Conservation (phyloP, 2,888 invertebrate species). For the Drosophila kanekoi region DNA sequence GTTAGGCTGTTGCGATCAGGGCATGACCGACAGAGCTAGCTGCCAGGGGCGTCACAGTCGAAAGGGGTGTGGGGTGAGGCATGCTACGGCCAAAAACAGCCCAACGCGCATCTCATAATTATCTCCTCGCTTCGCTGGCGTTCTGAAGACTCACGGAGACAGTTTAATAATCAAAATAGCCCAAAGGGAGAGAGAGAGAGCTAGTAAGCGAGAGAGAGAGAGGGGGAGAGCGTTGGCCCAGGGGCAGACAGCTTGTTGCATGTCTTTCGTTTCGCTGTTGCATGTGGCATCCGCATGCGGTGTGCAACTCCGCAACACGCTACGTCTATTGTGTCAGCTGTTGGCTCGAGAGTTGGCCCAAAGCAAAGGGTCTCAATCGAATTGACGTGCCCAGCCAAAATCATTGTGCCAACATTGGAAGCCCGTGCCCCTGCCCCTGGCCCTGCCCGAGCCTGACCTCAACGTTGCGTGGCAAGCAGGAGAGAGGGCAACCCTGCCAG, state of each 20-base stretch:
- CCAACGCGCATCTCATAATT: conserved; percentile 79
- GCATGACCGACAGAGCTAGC: not conserved
- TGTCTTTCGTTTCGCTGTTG: conserved; percentile 17
- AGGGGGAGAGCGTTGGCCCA: not conserved
- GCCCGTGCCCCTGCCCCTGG: no score
- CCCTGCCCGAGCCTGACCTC: no score
- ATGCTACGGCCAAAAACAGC: conserved; percentile 22
- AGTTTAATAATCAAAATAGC: conserved; percentile 69
- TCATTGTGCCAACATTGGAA: no score
- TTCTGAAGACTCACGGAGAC: conserved; percentile 74
- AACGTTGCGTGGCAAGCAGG: no score
- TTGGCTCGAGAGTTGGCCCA: conserved; percentile 10
- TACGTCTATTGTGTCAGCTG: conserved; percentile 50
- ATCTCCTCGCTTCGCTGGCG: conserved; percentile 75
- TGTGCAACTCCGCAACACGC: conserved; percentile 43
- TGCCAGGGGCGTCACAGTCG: no score
- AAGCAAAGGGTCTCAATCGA: conserved; percentile 1
- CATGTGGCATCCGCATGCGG: conserved; percentile 27
- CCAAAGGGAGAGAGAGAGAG: conserved; percentile 2
- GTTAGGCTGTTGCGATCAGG: not conserved
- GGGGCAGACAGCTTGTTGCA: conserved; percentile 52
- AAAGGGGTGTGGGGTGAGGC: conserved; percentile 1
- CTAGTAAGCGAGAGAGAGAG: no score
- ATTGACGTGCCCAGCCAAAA: not conserved
- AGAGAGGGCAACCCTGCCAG: no score